Base-by-base conservation (phyloP, 1,140 invertebrate species). In the Latrodectus geometricus region DNA sequence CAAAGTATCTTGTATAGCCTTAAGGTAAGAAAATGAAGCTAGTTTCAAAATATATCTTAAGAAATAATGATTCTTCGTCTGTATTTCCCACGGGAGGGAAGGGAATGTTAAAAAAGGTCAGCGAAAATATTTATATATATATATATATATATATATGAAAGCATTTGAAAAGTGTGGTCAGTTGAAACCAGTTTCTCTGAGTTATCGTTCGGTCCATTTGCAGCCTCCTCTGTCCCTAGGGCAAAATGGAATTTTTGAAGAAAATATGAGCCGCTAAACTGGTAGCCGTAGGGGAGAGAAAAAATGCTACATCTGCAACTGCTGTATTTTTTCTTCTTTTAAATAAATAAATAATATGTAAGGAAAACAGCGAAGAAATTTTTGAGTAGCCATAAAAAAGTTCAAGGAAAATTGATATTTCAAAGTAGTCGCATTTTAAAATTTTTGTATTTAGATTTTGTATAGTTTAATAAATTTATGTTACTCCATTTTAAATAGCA, bases 151-250 rank as follows among this genome's bases (percentile, higher is more conserved):
- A n/a, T 35, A 35, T 35, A 1, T 35, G 35, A 79, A 81, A 23
- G 54, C 48, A 65, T 84, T 84, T 69, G 52, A 69, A 84, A 76
- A 75, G 82, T 84, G 82, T 76, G 82, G 82, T 84, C 82, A 84
- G 82, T 84, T 84, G 73, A 84, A 84, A 84, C 82, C 82, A 73
- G 82, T 76, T 84, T 73, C 15, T 84, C 23, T 84, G 82, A 84
- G 72, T 84, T 84, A 76, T 76, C 72, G 82, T 84, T 49, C 50
- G 56, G 72, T 76, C 82, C 72, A 84, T 84, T 84, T 84, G 72
- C 73, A 61, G 56, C 48, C 52, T 35, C 74, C 70, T 68, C 35
- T n/a, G 35, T 83, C 82, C 82, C 82, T 49, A 23, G 72, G 82
- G 82, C 61, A 76, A 84, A 84, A 84, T 84, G 73, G 72, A 84